Evolutionary conservation across 2,797 vertebrate genomes (phyloP), one percentile per base, ranked within the genome.

Genomic region (Coluber constrictor): DNA sequence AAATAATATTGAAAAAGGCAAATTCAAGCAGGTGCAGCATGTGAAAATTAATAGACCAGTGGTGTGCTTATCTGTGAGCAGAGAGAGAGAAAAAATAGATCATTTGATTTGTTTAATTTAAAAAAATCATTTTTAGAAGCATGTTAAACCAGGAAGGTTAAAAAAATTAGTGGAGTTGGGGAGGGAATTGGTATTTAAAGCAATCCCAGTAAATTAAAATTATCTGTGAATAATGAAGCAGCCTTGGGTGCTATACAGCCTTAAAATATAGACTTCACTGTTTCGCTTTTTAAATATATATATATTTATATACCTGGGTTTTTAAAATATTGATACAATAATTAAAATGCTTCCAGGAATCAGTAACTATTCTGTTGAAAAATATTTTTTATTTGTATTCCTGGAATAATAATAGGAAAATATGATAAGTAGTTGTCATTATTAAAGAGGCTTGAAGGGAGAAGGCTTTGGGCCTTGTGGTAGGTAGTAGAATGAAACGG

Each of bases 401-500:
- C 95, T 97, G 93, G 96, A 97, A 97, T 98, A 97, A 97, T 97
- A 97, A 97, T 92, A 95, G 93, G 92, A 95, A 97, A 98, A 97
- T 98, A 98, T 97, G 97, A 98, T 98, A 98, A 98, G 98, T 98
- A 98, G 98, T 98, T 98, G 98, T 99, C 98, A 98, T 98, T 98
- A 99, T 99, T 98, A 98, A 99, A 99, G 98, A 98, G 98, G 97
- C 97, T 98, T 98, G 98, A 98, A 98, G 98, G 98, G 98, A 97
- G 97, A 97, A 97, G 98, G 98, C 98, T 98, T 98, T 90, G 93
- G 99, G 98, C 99, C 99, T 99, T 98, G 97, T 98, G 97, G 97
- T 97, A 97, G 98, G 98, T 98, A 25, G 74, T 83, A 98, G 98
- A 98, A 98, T 98, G 98, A 98, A 98, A 98, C 98, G 98, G 98